A percentile compares a stretch with the other conserved stretches of the same genome.
phyloP scores from a whole-genome alignment of 2,888 invertebrate species.

The Drosophila percnosoma region DNA sequence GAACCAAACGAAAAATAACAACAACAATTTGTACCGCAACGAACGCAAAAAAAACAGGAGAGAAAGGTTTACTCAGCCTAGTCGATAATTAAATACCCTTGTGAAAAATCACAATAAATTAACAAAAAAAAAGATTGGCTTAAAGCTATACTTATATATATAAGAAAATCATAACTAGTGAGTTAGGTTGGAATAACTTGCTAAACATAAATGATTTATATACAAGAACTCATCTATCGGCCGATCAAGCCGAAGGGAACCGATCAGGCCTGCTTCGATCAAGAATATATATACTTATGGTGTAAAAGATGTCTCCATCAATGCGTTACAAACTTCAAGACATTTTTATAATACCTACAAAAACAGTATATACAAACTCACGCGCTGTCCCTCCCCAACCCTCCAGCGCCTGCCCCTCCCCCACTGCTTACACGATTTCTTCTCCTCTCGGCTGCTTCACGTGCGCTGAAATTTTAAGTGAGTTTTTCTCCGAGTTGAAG shows the following conservation, averaged over 20 bases:
- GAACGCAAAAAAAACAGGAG: constrained; percentile 3
- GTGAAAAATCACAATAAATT: not conserved
- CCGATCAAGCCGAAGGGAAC: not conserved
- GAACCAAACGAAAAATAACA: constrained; percentile 40
- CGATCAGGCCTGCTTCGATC: not conserved
- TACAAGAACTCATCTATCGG: not conserved
- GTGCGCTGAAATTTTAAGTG: constrained; percentile 78
- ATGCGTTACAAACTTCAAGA: not conserved
- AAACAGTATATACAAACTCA: not conserved
- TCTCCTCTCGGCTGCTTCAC: constrained; percentile 52
- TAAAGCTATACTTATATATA: not conserved
- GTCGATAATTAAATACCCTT: not conserved
- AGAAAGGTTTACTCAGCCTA: not conserved
- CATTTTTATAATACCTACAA: not conserved
- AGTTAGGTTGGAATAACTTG: not conserved
- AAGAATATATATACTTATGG: not conserved
- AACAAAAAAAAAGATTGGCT: not conserved
- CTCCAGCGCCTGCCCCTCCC: constrained; percentile 21
- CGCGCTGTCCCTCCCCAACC: not conserved
- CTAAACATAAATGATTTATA: not conserved
- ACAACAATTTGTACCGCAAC: constrained; percentile 20
- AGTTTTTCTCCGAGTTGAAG: constrained; percentile 63
- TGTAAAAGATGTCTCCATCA: not conserved
- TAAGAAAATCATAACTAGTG: not conserved
- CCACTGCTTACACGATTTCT: constrained; percentile 1